phyloP scores from a whole-genome alignment of 2,797 vertebrate species.

The Okamejei kenojei region DNA sequence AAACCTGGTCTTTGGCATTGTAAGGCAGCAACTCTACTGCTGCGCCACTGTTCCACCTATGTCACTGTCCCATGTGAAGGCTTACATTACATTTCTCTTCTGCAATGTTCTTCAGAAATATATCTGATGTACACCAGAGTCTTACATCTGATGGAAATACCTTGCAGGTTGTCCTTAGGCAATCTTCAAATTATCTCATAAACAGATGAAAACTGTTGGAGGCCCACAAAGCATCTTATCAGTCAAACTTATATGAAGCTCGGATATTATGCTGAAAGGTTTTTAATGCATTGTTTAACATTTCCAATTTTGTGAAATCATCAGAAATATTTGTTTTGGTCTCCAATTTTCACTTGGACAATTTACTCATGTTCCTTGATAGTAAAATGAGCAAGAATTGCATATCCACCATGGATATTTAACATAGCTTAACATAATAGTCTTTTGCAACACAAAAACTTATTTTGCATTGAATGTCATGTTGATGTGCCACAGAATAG shows the following conservation, averaged over 20 bases:
- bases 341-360: background rate
- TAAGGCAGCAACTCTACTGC: too few relatives aligned
- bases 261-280: background rate
- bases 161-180: background rate
- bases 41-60: too few relatives aligned
- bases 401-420: background rate
- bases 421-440: background rate
- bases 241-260: background rate
- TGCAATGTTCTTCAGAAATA: background rate
- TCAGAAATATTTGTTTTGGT: too few relatives aligned
- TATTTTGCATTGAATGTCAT: background rate
- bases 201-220: background rate
- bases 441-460: background rate
- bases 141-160: background rate
- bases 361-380: background rate
- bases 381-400: background rate
- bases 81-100: background rate
- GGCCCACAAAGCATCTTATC: background rate
- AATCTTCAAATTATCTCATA: background rate
- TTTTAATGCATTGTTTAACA: background rate
- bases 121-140: background rate
- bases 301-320: background rate
- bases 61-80: too few relatives aligned
- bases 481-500: background rate
- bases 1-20: too few relatives aligned